These are phyloP conservation scores for Uria lomvia DNA, from an alignment of 2,113 vertebrate genomes.

Conservation along the genomic window DNA sequence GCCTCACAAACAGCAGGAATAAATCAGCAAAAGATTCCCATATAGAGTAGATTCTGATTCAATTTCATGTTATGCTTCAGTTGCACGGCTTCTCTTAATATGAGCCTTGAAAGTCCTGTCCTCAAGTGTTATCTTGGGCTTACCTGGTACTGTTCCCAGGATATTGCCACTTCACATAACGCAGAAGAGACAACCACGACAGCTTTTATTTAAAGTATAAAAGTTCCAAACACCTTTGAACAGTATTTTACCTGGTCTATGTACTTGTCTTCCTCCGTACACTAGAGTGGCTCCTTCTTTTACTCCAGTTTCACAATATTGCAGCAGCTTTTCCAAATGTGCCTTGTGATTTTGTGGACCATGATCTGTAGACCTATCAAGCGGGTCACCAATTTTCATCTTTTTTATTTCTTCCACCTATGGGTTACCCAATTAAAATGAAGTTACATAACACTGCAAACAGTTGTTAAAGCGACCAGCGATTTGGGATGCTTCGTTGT, in stretches of 20 bases:
- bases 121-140: not conserved
- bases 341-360: constrained; percentile 85
- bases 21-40: not conserved
- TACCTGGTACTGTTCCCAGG: not conserved
- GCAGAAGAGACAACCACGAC: not conserved
- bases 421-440: not conserved
- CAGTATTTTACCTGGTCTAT: constrained; percentile 74
- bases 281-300: constrained; percentile 83
- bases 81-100: not conserved
- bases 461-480: not conserved
- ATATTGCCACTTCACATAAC: not conserved
- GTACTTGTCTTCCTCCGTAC: constrained; percentile 75
- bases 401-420: constrained; percentile 86
- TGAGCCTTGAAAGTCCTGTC: not conserved
- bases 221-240: not conserved
- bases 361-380: constrained; percentile 83
- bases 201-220: not conserved
- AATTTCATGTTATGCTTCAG: rapidly evolving
- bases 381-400: constrained; percentile 86
- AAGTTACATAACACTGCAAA: not conserved
- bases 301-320: constrained; percentile 80
- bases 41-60: not conserved
- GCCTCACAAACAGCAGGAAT: not conserved
- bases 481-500: not conserved
- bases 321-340: constrained; percentile 82